Evolutionary conservation across 2,888 invertebrate species (phyloP).

Genomic region (Autographa pulchrina): DNA sequence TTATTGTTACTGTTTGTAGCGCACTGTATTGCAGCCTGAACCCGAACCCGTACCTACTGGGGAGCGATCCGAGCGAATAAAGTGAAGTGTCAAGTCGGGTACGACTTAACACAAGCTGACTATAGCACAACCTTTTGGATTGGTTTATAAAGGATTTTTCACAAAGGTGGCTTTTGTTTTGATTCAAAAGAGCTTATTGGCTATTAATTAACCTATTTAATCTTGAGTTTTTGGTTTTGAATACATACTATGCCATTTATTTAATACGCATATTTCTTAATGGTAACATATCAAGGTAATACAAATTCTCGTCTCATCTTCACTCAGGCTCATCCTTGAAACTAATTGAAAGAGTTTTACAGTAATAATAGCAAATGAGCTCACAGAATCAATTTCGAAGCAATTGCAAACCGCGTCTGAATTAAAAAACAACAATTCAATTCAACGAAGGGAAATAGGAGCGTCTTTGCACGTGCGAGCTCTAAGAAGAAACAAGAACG

Average conservation of each 20-base stretch:
- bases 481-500: conserved; percentile 30
- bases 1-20: conserved; percentile 2
- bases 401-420: conserved; percentile 8
- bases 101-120: not conserved
- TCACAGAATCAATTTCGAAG: not conserved
- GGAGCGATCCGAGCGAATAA: not conserved
- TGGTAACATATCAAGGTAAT: too few relatives aligned
- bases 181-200: too few relatives aligned
- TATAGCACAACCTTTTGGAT: not conserved
- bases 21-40: not conserved
- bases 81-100: conserved; percentile 1
- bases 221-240: too few relatives aligned
- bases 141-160: not conserved
- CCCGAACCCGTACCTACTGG: not conserved
- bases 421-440: conserved; percentile 55
- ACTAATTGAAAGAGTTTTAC: too few relatives aligned
- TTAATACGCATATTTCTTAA: too few relatives aligned
- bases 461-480: conserved; percentile 35
- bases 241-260: too few relatives aligned
- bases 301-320: too few relatives aligned
- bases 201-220: too few relatives aligned
- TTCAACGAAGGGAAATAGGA: conserved; percentile 36
- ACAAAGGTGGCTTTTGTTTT: not conserved
- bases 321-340: too few relatives aligned
- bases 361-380: not conserved